Conservation (phyloP, 2,797 vertebrate species). For the Pseudomugil gertrudae region DNA sequence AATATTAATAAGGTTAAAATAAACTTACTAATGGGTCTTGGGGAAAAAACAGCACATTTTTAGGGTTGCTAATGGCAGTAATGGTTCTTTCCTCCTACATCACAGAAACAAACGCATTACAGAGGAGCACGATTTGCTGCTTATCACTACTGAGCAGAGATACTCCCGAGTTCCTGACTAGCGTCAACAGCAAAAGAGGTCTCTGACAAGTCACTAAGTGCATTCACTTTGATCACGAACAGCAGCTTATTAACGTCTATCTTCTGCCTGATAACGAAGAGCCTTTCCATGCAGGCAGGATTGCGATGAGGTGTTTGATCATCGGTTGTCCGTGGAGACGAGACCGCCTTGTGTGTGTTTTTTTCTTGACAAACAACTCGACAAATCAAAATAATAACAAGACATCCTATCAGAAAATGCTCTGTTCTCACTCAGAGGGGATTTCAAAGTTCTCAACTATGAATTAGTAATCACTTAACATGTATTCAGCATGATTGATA, state of each 20-base stretch:
- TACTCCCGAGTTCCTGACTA: slow-evolving; percentile 8
- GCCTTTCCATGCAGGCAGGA: slow-evolving; percentile 14
- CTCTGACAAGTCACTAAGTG: slow-evolving; percentile 29
- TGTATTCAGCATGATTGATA: background rate
- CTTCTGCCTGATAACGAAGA: slow-evolving; percentile 27
- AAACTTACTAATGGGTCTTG: background rate
- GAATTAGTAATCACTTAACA: slow-evolving; percentile 29
- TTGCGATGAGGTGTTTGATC: slow-evolving; percentile 33
- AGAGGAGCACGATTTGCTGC: slow-evolving; percentile 2
- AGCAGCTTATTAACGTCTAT: slow-evolving; percentile 33
- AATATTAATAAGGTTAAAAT: slow-evolving; percentile 22
- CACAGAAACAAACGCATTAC: slow-evolving; percentile 2
- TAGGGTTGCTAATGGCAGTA: background rate
- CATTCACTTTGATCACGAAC: slow-evolving; percentile 56
- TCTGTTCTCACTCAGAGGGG: background rate
- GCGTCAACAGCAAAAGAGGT: slow-evolving; percentile 24
- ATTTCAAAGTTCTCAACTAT: slow-evolving; percentile 17
- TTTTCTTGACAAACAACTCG: slow-evolving; percentile 29
- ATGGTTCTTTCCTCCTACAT: slow-evolving; percentile 14
- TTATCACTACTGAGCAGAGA: slow-evolving; percentile 6
- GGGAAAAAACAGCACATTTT: background rate
- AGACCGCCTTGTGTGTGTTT: slow-evolving; percentile 4
- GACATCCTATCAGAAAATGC: slow-evolving; percentile 4
- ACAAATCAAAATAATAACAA: slow-evolving; percentile 21
- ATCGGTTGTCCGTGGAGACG: background rate